phyloP scores from a whole-genome alignment of 2,113 vertebrate genomes.

The Petaurus breviceps region DNA sequence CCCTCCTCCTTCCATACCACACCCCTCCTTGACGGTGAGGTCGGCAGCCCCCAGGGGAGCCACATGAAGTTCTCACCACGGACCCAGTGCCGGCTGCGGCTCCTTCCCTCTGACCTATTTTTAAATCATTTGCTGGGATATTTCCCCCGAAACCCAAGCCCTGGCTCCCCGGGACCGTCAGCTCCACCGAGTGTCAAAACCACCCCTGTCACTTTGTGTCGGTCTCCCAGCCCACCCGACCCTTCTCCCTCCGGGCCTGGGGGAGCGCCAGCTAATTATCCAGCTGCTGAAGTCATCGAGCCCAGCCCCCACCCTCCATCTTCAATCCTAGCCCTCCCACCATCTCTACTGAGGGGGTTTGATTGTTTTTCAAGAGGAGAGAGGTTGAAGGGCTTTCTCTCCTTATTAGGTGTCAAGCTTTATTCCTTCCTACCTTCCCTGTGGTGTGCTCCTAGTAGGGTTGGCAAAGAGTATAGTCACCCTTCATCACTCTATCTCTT shows the following conservation, averaged over 20 bases:
- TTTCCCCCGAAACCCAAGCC: slow-evolving; percentile 53
- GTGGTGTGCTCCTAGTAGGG: slow-evolving; percentile 32
- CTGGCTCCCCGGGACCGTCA: slow-evolving; percentile 71
- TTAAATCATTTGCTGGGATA: slow-evolving; percentile 76
- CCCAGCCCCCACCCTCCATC: background rate
- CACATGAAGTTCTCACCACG: slow-evolving; percentile 35
- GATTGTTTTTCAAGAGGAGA: slow-evolving; percentile 23
- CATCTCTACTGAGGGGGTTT: background rate
- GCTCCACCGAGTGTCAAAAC: slow-evolving; percentile 74
- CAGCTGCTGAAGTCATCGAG: slow-evolving; percentile 50
- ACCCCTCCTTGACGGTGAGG: slow-evolving; percentile 9
- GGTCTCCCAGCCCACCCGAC: slow-evolving; percentile 64
- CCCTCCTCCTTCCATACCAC: background rate
- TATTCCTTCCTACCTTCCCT: slow-evolving; percentile 1
- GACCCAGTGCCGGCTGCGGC: slow-evolving; percentile 53
- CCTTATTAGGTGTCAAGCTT: slow-evolving; percentile 23
- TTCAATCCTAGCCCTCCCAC: background rate
- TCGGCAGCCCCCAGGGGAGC: slow-evolving; percentile 46
- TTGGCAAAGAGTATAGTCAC: background rate
- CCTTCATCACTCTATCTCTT: background rate
- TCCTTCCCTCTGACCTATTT: slow-evolving; percentile 79
- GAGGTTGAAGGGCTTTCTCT: slow-evolving; percentile 12
- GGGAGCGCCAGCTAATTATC: slow-evolving; percentile 67
- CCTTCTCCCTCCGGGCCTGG: slow-evolving; percentile 68
- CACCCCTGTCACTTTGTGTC: slow-evolving; percentile 75